Conservation (phyloP, 1,140 invertebrate species). For the Drosophila equinoxialis region DNA sequence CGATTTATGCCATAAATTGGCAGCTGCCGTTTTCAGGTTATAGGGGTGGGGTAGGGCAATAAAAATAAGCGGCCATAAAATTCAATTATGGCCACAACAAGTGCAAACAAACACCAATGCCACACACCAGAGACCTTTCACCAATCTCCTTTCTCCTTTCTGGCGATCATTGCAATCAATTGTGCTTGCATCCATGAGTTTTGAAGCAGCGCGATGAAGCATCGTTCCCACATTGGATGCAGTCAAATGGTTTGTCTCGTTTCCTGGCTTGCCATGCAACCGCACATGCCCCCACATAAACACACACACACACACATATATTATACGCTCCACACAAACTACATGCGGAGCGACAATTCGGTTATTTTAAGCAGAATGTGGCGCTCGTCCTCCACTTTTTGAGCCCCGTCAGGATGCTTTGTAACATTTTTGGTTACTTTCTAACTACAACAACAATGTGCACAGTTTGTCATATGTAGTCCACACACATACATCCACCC, state of each 20-base stretch:
- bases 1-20: conserved; percentile 78
- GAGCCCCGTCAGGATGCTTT: conserved; percentile 14
- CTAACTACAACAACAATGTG: conserved; percentile 36
- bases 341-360: conserved; percentile 54
- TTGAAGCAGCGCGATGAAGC: not conserved
- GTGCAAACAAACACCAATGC: conserved; percentile 59
- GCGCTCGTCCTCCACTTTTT: not conserved
- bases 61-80: conserved; percentile 80
- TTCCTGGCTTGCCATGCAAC: conserved; percentile 37
- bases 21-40: conserved; percentile 49
- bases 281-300: conserved; percentile 11
- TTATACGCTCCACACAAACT: not conserved
- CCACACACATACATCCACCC: conserved; percentile 17
- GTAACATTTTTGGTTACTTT: conserved; percentile 61
- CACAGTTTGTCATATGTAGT: conserved; percentile 2
- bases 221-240: conserved; percentile 14
- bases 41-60: conserved; percentile 44
- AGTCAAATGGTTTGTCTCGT: conserved; percentile 36
- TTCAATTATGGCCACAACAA: conserved; percentile 80
- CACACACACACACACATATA: conserved; percentile 18
- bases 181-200: conserved; percentile 59
- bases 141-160: conserved; percentile 14
- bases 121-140: conserved; percentile 17
- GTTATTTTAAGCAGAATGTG: conserved; percentile 34
- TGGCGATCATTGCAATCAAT: conserved; percentile 76